phyloP scores from a whole-genome alignment of 2,888 invertebrate genomes.

The Abscondita cerata region DNA sequence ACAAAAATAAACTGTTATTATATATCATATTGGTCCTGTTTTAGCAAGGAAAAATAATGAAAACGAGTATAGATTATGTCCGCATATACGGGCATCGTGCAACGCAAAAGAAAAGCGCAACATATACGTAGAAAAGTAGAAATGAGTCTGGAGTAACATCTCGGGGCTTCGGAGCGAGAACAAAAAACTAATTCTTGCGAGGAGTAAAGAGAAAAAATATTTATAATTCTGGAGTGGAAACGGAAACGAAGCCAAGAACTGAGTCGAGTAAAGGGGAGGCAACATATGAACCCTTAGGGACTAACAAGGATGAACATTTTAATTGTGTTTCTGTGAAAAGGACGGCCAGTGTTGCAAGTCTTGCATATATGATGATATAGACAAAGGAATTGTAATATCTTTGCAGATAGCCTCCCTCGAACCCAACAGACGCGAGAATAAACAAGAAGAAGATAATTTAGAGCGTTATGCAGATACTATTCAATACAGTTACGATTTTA shows the following conservation, averaged over 20 bases:
- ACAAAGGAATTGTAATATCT: constrained; percentile 59
- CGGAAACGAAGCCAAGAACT: constrained; percentile 42
- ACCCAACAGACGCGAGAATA: constrained; percentile 45
- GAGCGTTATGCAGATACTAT: constrained; percentile 42
- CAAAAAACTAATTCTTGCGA: constrained; percentile 52
- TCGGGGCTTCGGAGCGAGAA: constrained; percentile 40
- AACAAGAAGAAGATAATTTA: constrained; percentile 53
- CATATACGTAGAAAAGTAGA: constrained; percentile 28
- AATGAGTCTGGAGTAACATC: constrained; percentile 37
- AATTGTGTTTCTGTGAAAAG: constrained; percentile 51
- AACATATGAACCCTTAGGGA: constrained; percentile 55
- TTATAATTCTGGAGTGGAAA: constrained; percentile 57
- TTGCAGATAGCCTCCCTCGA: constrained; percentile 50
- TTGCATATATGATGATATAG: constrained; percentile 61
- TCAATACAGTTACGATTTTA: constrained; percentile 17
- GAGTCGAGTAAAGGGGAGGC: constrained; percentile 38
- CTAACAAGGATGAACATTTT: constrained; percentile 53
- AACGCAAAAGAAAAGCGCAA: constrained; percentile 40
- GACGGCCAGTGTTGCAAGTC: constrained; percentile 54
- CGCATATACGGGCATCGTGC: constrained; percentile 27
- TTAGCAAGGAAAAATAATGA: constrained; percentile 25
- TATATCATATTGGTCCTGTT: constrained; percentile 15
- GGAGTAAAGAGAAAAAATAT: constrained; percentile 54
- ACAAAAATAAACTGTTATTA: constrained; percentile 12
- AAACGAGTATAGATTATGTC: constrained; percentile 32